Evolutionary conservation across 1,140 invertebrate species (phyloP).

Genomic region (Drosophila melanica): DNA sequence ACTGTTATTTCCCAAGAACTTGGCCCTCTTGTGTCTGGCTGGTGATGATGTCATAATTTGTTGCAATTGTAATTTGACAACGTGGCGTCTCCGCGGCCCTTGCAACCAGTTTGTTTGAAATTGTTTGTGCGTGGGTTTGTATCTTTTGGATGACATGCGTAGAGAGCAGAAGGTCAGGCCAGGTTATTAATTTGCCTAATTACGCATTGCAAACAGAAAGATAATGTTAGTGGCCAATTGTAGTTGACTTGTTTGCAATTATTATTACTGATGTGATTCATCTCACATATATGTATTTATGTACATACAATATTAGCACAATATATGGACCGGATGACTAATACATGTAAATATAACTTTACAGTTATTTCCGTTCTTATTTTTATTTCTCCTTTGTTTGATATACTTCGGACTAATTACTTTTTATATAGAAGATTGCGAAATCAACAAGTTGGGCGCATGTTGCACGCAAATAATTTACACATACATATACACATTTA

Average conservation of each 20-base stretch:
- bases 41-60: conserved; percentile 9
- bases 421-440: conserved; percentile 32
- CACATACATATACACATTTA: background rate
- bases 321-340: background rate
- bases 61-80: too few relatives aligned
- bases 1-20: background rate
- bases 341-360: background rate
- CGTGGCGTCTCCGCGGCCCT: too few relatives aligned
- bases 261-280: conserved; percentile 14
- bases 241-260: background rate
- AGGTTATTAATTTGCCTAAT: background rate
- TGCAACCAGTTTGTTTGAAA: background rate
- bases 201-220: background rate
- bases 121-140: background rate
- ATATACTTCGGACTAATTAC: conserved; percentile 35
- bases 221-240: background rate
- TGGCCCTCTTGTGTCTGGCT: background rate
- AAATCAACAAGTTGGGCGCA: conserved; percentile 67
- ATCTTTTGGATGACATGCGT: conserved; percentile 6
- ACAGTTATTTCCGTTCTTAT: conserved; percentile 11
- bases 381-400: conserved; percentile 2
- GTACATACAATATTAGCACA: background rate
- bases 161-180: background rate
- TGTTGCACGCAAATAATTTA: background rate
- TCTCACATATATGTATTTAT: conserved; percentile 1